These are phyloP conservation scores for Labeo rohita DNA, from an alignment of 2,113 vertebrate species.

Conservation along the genomic window DNA sequence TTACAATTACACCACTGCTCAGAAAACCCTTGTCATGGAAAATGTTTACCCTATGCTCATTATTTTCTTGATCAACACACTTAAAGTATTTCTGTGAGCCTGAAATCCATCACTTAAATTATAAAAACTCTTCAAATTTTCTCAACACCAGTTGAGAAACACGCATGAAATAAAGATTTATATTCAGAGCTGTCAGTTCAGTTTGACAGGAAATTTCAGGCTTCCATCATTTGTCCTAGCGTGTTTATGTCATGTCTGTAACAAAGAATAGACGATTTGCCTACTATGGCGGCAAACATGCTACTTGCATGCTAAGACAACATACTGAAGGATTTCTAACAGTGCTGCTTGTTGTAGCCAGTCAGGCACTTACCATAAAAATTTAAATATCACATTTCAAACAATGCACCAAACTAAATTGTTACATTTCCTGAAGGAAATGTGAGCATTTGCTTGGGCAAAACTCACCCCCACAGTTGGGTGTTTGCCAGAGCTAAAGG, in stretches of 20 bases:
- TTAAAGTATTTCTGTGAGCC: neutral
- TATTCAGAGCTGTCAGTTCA: neutral
- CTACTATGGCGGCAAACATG: neutral
- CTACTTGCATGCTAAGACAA: neutral
- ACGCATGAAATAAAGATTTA: neutral
- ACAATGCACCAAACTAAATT: neutral
- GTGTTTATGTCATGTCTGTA: neutral
- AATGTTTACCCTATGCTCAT: neutral
- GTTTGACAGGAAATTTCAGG: neutral
- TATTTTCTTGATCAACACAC: neutral
- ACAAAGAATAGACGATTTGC: neutral
- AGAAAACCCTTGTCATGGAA: neutral
- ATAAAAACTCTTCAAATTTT: neutral
- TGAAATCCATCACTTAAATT: neutral
- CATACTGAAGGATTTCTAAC: neutral
- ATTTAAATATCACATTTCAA: neutral
- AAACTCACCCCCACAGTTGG: neutral
- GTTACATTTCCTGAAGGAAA: neutral
- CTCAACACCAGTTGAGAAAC: no score
- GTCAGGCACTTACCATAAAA: neutral
- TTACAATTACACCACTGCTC: no score
- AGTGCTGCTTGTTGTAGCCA: neutral
- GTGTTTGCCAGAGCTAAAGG: neutral
- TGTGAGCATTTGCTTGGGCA: neutral
- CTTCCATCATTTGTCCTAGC: neutral